phyloP scores from a whole-genome alignment of 1,140 invertebrate genomes.

The Drosophila sp. region DNA sequence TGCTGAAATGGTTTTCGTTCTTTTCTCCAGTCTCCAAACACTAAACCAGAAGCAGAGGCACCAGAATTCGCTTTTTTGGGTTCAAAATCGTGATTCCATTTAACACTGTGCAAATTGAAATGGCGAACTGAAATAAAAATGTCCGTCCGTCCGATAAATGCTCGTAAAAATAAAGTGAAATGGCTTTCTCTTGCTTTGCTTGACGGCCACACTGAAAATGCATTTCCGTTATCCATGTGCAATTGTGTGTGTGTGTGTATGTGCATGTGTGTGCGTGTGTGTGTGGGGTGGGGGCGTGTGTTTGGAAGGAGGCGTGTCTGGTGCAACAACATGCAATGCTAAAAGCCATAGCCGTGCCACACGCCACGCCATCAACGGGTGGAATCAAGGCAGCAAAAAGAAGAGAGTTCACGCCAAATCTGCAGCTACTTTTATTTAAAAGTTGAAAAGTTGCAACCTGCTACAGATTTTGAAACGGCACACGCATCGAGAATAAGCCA shows the following conservation, averaged over 20 bases:
- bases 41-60: too few relatives aligned
- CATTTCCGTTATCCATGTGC: conserved; percentile 58
- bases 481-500: conserved; percentile 61
- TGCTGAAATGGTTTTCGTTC: background rate
- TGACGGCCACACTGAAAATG: conserved; percentile 77
- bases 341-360: conserved; percentile 71
- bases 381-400: background rate
- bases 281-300: background rate
- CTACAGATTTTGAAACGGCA: conserved; percentile 18
- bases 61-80: background rate
- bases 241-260: conserved; percentile 23
- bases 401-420: conserved; percentile 49
- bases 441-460: conserved; percentile 53
- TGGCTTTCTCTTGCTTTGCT: conserved; percentile 77
- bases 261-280: conserved; percentile 14
- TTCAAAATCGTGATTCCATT: conserved; percentile 47
- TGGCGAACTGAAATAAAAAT: conserved; percentile 50
- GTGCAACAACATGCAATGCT: conserved; percentile 58
- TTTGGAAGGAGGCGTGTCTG: conserved; percentile 53
- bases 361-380: conserved; percentile 68
- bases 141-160: conserved; percentile 59
- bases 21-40: background rate
- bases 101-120: conserved; percentile 69
- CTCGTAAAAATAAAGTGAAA: conserved; percentile 76
- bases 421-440: conserved; percentile 71